Evolutionary conservation across 2,888 invertebrate species (phyloP), one percentile per base, ranked within the genome.

Genomic region (Drosophila sordidula): DNA sequence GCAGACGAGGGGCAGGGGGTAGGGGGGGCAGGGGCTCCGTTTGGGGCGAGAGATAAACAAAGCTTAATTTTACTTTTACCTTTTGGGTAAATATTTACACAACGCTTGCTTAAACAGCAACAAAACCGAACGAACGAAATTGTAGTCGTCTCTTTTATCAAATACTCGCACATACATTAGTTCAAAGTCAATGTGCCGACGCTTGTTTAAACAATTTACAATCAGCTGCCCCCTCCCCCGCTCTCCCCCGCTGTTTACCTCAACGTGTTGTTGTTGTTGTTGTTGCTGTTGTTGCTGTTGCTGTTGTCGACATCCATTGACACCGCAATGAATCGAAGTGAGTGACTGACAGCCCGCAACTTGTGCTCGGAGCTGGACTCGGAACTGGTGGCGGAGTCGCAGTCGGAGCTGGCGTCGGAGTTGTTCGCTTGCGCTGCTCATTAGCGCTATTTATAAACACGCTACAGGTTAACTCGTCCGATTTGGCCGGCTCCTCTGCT

Each of bases 171-270:
- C 41, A 34, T 32, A 26, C 50, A 36, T n/a, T 56, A 68, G 79
- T 81, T 83, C 88, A 83, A 83, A 87, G 83, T 69, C 76, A 76
- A 63, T 59, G 34, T 69, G 76, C 88, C 88, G 83, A 69, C 71
- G 80, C 80, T 80, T 84, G 83, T 88, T 82, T 88, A 80, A 80
- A 83, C 87, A 84, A 75, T 84, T 88, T 83, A 84, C 87, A 73
- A 68, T 44, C 78, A 34, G 1, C 26, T 6, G 1, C 32, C 32
- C 25, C 41, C 42, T 1, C 26, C 12, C 11, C 32, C 5, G n/a
- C n/a, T n/a, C n/a, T n/a, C n/a, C n/a, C n/a, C 36, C 14, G 26
- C 11, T 18, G 32, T 49, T 22, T 22, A 22, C 22, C 22, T 22
- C 22, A 3, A 22, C 22, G 2, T 16, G 41, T 11, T 14, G 12